These are phyloP conservation scores for Bombus consobrinus DNA, from an alignment of 1,140 invertebrate species.

Conservation along the genomic window DNA sequence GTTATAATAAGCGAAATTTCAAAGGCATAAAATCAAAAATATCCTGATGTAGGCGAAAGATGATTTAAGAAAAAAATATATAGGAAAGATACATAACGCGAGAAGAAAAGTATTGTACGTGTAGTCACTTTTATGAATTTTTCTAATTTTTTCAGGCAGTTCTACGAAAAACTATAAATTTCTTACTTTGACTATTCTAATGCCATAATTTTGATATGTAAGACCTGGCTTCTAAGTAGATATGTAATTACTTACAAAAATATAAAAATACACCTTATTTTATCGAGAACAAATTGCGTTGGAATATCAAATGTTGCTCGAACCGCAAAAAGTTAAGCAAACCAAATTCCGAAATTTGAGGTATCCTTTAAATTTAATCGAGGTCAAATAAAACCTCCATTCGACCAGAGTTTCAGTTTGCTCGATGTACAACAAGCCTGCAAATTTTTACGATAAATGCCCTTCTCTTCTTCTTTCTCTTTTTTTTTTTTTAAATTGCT, in stretches of 20 bases:
- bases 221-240: too few relatives aligned
- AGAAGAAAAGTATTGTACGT: background rate
- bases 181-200: too few relatives aligned
- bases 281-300: too few relatives aligned
- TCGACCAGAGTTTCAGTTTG: background rate
- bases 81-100: background rate
- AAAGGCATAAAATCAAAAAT: too few relatives aligned
- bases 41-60: background rate
- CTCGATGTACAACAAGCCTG: too few relatives aligned
- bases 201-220: too few relatives aligned
- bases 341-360: background rate
- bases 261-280: too few relatives aligned
- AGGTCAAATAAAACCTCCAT: background rate
- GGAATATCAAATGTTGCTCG: background rate
- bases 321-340: background rate
- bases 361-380: background rate
- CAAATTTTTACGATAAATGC: slow-evolving; percentile 5
- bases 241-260: too few relatives aligned
- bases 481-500: background rate
- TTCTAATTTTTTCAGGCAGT: too few relatives aligned
- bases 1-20: too few relatives aligned
- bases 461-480: background rate
- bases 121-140: too few relatives aligned
- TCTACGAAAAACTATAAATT: too few relatives aligned
- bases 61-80: background rate